Percentiles rank a stretch among this genome's conserved stretches.
These are phyloP conservation scores for Drosophila emarginata DNA, from an alignment of 2,888 invertebrate genomes.

Conservation along the genomic window DNA sequence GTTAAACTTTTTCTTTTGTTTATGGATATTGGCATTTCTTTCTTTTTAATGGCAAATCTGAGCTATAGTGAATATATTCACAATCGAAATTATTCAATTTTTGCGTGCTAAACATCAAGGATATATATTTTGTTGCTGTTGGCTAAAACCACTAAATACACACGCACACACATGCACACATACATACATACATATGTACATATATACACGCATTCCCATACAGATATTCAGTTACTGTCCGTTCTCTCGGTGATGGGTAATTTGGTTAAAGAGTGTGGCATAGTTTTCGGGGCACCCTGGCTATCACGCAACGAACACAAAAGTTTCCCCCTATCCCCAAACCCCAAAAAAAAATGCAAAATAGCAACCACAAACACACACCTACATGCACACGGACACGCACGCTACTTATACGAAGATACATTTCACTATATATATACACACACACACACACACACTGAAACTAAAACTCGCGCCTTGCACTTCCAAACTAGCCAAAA, in stretches of 20 bases:
- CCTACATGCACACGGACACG: too few species aligned
- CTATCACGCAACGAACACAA: slow-evolving; percentile 59
- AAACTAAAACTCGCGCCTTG: slow-evolving; percentile 48
- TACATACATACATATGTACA: too few species aligned
- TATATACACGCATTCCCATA: background rate
- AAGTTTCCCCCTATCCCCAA: slow-evolving; percentile 54
- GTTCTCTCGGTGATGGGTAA: slow-evolving; percentile 47
- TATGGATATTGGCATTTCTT: too few species aligned
- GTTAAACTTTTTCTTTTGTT: too few species aligned
- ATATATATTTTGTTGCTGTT: slow-evolving; percentile 12
- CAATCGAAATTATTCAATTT: background rate
- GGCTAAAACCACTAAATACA: slow-evolving; percentile 11
- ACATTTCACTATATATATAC: slow-evolving; percentile 6
- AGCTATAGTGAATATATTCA: background rate
- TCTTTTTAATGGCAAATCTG: too few species aligned
- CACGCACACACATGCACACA: background rate
- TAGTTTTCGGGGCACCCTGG: slow-evolving; percentile 49
- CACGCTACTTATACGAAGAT: slow-evolving; percentile 1
- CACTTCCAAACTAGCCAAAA: slow-evolving; percentile 34
- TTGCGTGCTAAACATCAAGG: background rate
- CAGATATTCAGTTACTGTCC: background rate
- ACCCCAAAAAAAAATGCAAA: slow-evolving; percentile 55
- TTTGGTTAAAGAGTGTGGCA: slow-evolving; percentile 64
- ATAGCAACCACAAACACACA: slow-evolving; percentile 28
- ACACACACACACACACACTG: slow-evolving; percentile 6